Evolutionary conservation across 2,888 invertebrate species (phyloP).

Genomic region (Taenaris catops): DNA sequence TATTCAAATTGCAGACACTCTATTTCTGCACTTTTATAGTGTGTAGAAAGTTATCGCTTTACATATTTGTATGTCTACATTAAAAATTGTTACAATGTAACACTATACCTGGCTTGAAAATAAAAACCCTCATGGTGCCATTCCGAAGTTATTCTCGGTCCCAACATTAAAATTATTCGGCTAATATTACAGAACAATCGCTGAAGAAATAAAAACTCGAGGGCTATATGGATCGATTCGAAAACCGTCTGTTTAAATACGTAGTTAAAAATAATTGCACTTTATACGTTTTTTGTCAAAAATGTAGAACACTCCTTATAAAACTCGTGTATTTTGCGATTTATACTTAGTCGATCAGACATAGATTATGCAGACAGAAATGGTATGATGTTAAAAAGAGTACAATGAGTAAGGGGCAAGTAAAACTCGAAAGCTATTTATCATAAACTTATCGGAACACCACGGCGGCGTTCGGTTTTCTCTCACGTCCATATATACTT

Average conservation of each 20-base stretch:
- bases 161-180: constrained; percentile 12
- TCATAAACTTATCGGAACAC: constrained; percentile 73
- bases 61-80: too few species aligned
- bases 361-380: constrained; percentile 22
- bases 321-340: constrained; percentile 4
- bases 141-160: constrained; percentile 8
- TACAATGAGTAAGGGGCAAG: constrained; percentile 48
- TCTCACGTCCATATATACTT: constrained; percentile 59
- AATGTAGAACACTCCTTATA: constrained; percentile 8
- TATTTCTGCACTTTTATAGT: too few species aligned
- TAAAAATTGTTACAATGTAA: too few species aligned
- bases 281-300: constrained; percentile 8
- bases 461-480: constrained; percentile 59
- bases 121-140: constrained; percentile 8
- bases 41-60: too few species aligned
- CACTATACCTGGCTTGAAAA: too few species aligned
- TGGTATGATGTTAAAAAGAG: constrained; percentile 25
- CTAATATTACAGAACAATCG: constrained; percentile 11
- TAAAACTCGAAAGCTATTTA: constrained; percentile 70
- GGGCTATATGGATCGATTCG: constrained; percentile 10
- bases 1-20: too few species aligned
- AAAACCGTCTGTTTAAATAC: constrained; percentile 5
- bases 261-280: constrained; percentile 14
- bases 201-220: constrained; percentile 9
- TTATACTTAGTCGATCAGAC: constrained; percentile 10